Evolutionary conservation across 2,888 invertebrate genomes (phyloP), one percentile per base, ranked within the genome.

Genomic region (Eristalis pertinax): DNA sequence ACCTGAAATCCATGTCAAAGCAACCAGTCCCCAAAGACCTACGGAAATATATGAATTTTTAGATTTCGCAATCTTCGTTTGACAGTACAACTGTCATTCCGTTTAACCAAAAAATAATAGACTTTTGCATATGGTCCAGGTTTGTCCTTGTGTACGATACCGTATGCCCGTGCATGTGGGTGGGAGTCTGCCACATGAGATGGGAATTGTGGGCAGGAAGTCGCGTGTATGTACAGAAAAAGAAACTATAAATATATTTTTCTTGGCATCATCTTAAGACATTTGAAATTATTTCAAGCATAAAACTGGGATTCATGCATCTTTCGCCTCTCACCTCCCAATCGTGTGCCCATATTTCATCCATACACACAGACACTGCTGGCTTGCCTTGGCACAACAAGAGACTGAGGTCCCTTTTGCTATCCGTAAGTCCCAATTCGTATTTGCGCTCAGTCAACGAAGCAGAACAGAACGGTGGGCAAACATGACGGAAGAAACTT

Each of bases 251-350:
- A 87, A 84, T 87, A 87, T 87, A 80, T 79, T 76, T 84, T 87
- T 87, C 80, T 79, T 87, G 87, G 87, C 87, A 87, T 87, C 87
- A 76, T 87, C 87, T 87, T 87, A 87, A 87, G 87, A 84, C 87
- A 87, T 87, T 84, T 84, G 84, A 87, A 87, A 87, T 87, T 83
- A 87, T 87, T 87, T 87, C 80, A 84, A 87, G 84, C 87, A 87
- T 87, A 87, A 87, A 87, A 87, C 87, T 76, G 84, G 87, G 87
- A 87, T 84, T 87, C 86, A 72, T 75, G 50, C 35, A 72, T 63
- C 75, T 38, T 38, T 29, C 41, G 62, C 29, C 50, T 29, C 62
- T 7, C 22, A 58, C 19, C 41, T 22, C 62, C 41, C 63, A 63
- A 58, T 63, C 41, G 76, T 80, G 24, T 75, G 64, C 69, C 78